Conservation (phyloP, 2,797 vertebrate species). For the Lophura swinhoii region DNA sequence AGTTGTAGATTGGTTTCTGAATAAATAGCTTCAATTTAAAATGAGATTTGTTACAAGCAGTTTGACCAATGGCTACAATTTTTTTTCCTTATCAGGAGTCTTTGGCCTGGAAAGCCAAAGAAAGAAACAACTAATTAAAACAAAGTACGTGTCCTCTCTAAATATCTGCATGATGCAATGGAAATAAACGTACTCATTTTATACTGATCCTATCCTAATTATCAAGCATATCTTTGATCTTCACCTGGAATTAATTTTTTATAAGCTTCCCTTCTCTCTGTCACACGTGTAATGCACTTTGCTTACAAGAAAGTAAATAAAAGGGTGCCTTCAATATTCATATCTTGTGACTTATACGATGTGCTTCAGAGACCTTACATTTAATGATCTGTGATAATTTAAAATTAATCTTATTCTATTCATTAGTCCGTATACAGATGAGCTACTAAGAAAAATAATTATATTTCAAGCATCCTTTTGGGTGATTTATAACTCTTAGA, state of each 20-base stretch:
- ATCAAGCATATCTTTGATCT: slow-evolving; percentile 52
- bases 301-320: slow-evolving; percentile 62
- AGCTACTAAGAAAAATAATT: slow-evolving; percentile 7
- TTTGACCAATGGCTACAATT: slow-evolving; percentile 77
- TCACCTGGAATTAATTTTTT: slow-evolving; percentile 65
- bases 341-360: not conserved
- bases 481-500: not conserved
- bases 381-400: slow-evolving; percentile 29
- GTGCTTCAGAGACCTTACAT: not conserved
- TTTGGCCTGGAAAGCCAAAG: slow-evolving; percentile 57
- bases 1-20: slow-evolving; percentile 76
- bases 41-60: slow-evolving; percentile 79
- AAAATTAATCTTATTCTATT: slow-evolving; percentile 47
- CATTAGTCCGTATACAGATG: not conserved
- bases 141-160: slow-evolving; percentile 54
- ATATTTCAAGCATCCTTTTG: not conserved
- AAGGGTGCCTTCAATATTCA: not conserved
- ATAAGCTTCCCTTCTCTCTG: slow-evolving; percentile 47
- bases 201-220: slow-evolving; percentile 66
- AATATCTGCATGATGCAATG: slow-evolving; percentile 53
- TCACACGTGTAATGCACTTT: slow-evolving; percentile 50
- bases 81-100: slow-evolving; percentile 70
- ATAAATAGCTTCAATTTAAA: slow-evolving; percentile 84
- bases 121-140: slow-evolving; percentile 80
- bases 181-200: slow-evolving; percentile 73